A percentile compares a stretch with the other conserved stretches of the same genome.
phyloP scores from a whole-genome alignment of 2,113 vertebrate genomes.

The Sakesphorus luctuosus region DNA sequence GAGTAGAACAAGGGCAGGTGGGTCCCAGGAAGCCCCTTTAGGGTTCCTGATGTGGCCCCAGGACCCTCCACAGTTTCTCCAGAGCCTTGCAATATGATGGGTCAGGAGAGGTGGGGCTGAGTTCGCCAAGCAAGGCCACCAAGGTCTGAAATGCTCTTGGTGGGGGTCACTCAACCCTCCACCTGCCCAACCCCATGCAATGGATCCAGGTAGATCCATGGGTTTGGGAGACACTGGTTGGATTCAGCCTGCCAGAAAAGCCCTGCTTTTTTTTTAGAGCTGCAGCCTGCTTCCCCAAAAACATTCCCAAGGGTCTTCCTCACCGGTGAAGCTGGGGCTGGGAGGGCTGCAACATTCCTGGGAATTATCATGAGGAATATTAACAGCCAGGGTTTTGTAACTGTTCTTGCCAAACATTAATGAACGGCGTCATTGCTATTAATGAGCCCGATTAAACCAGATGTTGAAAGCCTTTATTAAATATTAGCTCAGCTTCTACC shows the following conservation, averaged over 20 bases:
- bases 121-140: background rate
- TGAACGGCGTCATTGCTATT: background rate
- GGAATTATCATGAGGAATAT: background rate
- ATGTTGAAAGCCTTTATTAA: conserved; percentile 57
- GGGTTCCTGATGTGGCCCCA: background rate
- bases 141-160: background rate
- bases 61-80: background rate
- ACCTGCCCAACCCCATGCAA: fast-evolving
- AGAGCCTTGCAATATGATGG: background rate
- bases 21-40: background rate
- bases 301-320: background rate
- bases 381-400: conserved; percentile 15
- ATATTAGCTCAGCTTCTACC: conserved; percentile 43
- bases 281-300: background rate
- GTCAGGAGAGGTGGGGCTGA: fast-evolving
- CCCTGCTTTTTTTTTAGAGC: background rate
- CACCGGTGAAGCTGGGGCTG: background rate
- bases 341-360: background rate
- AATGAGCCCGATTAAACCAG: conserved; percentile 13
- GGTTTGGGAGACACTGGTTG: fast-evolving
- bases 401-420: conserved; percentile 12
- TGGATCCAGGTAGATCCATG: fast-evolving
- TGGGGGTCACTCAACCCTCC: background rate
- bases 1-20: too few species aligned
- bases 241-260: background rate